Conservation (phyloP, 2,888 invertebrate genomes). For the Hoplodrina blanda region DNA sequence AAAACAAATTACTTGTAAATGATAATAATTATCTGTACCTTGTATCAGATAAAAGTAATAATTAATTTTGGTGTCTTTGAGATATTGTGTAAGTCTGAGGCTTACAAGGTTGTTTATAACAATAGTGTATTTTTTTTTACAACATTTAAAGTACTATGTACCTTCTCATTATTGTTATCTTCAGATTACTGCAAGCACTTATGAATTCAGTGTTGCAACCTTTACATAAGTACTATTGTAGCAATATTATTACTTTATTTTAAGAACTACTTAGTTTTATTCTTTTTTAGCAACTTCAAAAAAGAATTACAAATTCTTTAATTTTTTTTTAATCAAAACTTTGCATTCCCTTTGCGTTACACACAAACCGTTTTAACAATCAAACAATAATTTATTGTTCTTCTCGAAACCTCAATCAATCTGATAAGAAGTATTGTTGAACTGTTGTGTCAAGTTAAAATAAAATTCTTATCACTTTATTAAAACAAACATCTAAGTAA, state of each 20-base stretch:
- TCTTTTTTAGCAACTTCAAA: not conserved
- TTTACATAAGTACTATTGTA: not conserved
- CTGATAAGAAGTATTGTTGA: no score
- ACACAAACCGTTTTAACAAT: not conserved
- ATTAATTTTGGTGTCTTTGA: conserved; percentile 25
- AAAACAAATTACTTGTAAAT: conserved; percentile 10
- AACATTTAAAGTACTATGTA: conserved; percentile 9
- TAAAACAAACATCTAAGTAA: no score
- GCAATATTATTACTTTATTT: not conserved
- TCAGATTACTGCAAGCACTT: conserved; percentile 23
- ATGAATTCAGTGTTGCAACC: conserved; percentile 15
- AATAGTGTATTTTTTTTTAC: conserved; percentile 49
- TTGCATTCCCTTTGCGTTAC: not conserved
- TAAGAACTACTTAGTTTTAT: not conserved
- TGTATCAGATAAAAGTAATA: conserved; percentile 20
- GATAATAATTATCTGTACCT: not conserved
- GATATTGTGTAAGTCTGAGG: conserved; percentile 12
- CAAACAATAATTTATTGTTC: not conserved
- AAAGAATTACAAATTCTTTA: no score
- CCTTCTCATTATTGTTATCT: conserved; percentile 50
- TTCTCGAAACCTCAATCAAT: not conserved
- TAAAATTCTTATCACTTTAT: no score
- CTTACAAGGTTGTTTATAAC: conserved; percentile 42
- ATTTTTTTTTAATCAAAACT: no score
- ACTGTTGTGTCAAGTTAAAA: no score